These are phyloP conservation scores for Agraylea sexmaculata DNA, from an alignment of 1,140 invertebrate genomes.

Conservation along the genomic window DNA sequence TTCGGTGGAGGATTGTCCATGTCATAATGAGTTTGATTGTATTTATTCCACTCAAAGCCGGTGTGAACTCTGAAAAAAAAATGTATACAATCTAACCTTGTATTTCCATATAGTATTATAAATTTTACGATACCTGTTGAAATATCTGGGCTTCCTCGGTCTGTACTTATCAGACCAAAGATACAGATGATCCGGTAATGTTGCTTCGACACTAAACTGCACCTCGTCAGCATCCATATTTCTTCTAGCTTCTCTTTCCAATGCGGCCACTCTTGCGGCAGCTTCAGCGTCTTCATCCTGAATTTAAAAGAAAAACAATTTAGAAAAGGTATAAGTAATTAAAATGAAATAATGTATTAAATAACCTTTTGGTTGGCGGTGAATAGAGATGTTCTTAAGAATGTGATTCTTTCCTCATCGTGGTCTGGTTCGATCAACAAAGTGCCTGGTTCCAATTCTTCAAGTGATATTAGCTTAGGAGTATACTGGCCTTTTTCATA, in stretches of 20 bases:
- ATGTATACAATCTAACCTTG: not conserved
- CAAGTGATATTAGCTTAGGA: constrained; percentile 56
- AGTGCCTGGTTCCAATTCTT: constrained; percentile 71
- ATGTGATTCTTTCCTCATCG: constrained; percentile 64
- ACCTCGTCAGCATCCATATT: constrained; percentile 85
- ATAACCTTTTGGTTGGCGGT: constrained; percentile 14
- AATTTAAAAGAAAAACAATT: not conserved
- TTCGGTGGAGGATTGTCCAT: constrained; percentile 99
- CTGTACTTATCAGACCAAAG: constrained; percentile 97
- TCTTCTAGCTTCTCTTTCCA: constrained; percentile 71
- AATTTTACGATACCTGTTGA: constrained; percentile 56
- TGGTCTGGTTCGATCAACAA: constrained; percentile 68
- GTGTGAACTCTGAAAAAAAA: constrained; percentile 59
- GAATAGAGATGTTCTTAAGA: constrained; percentile 48
- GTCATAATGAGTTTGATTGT: constrained; percentile 99
- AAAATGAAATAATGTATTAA: not conserved
- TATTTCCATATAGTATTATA: not conserved
- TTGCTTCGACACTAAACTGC: constrained; percentile 84
- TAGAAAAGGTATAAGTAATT: not conserved
- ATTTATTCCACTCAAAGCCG: constrained; percentile 99
- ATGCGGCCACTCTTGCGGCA: constrained; percentile 46
- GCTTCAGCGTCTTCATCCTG: constrained; percentile 19
- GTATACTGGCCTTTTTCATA: constrained; percentile 77
- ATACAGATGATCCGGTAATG: constrained; percentile 76
- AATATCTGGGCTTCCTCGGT: constrained; percentile 93